phyloP scores from a whole-genome alignment of 2,888 invertebrate species.

The Tryphoninae sp. region DNA sequence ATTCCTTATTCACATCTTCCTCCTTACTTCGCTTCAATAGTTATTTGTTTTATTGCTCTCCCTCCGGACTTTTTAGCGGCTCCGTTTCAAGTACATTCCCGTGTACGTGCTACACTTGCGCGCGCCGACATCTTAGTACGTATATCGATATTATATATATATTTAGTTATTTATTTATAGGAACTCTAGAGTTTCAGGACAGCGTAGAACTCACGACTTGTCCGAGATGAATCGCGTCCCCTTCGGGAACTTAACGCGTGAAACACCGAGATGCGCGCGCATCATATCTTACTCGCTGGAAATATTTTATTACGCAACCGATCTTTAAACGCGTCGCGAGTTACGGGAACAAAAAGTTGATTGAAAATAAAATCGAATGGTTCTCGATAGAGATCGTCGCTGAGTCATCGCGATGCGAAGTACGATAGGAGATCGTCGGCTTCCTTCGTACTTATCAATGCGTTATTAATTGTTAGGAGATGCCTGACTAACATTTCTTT shows the following conservation, averaged over 20 bases:
- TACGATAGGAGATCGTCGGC: no score
- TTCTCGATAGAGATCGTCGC: no score
- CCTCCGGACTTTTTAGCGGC: slow-evolving; percentile 24
- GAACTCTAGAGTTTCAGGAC: background rate
- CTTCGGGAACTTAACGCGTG: background rate
- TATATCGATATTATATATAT: background rate
- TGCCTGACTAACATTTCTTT: no score
- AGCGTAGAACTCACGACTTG: background rate
- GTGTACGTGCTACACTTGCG: slow-evolving; percentile 6
- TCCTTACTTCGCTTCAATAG: slow-evolving; percentile 10
- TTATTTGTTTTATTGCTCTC: slow-evolving; percentile 29
- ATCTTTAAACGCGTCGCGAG: no score
- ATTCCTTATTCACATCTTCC: slow-evolving; percentile 4
- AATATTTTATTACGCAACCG: background rate
- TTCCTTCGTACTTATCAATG: no score
- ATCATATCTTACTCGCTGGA: background rate
- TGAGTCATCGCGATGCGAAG: no score
- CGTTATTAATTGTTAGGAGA: no score
- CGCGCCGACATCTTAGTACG: background rate
- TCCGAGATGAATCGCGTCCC: background rate
- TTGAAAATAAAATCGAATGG: no score
- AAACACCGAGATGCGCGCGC: background rate
- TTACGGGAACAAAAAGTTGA: no score
- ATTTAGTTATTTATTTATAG: background rate
- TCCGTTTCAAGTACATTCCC: slow-evolving; percentile 40